Percentiles rank a stretch among this genome's conserved stretches.
Evolutionary conservation across 2,888 invertebrate genomes (phyloP).

Genomic region (Hydrotaea diabolus): DNA sequence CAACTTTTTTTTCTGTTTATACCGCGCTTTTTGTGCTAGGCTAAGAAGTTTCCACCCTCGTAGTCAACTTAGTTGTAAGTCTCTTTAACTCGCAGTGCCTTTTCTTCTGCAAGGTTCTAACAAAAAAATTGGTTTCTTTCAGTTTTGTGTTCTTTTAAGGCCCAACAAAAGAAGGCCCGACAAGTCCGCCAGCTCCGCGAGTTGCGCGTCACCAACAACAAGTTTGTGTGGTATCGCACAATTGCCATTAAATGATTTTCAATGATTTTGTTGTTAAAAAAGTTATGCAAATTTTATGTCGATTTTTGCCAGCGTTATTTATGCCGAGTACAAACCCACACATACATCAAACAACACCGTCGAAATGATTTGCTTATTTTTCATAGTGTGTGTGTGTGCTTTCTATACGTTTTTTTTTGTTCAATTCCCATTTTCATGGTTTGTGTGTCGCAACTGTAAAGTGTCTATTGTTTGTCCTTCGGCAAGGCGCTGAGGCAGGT

Average conservation of each 20-base stretch:
- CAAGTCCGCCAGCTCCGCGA: neutral
- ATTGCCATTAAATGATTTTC: constrained; percentile 52
- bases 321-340: neutral
- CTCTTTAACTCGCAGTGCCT: no score
- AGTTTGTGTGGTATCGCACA: constrained; percentile 22
- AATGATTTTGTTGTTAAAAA: constrained; percentile 52
- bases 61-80: no score
- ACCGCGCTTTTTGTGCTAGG: no score
- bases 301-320: constrained; percentile 20
- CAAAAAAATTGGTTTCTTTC: no score
- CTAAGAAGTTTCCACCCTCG: no score
- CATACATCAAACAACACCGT: neutral
- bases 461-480: neutral
- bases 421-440: constrained; percentile 8
- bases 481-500: neutral
- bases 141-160: neutral
- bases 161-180: neutral
- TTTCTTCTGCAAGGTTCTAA: no score
- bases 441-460: neutral
- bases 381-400: neutral
- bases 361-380: neutral
- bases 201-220: constrained; percentile 24
- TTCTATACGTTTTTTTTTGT: neutral
- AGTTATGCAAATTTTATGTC: constrained; percentile 51
- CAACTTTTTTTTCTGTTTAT: no score